Conservation (phyloP, 2,113 vertebrate genomes). For the Gnathochromis pfefferi region DNA sequence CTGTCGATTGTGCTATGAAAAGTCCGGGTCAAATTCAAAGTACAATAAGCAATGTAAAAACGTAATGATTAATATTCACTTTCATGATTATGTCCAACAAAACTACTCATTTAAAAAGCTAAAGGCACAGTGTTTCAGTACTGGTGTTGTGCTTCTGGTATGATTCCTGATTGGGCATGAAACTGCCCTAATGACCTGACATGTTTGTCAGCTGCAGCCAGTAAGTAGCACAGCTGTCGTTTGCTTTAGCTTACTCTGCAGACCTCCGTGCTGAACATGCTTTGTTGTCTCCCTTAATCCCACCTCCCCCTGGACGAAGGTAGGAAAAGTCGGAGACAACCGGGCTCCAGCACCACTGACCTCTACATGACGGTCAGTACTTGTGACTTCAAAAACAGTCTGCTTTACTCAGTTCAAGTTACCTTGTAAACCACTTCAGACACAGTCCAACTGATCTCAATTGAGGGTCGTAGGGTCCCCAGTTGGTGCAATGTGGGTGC, state of each 20-base stretch:
- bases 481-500: neutral
- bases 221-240: constrained; percentile 11
- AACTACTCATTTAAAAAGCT: neutral
- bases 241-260: constrained; percentile 28
- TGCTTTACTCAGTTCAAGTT: neutral
- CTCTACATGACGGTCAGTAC: neutral
- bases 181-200: constrained; percentile 34
- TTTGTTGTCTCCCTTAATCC: neutral
- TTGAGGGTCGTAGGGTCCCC: neutral
- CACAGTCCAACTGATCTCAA: neutral
- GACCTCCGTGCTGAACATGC: neutral
- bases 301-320: neutral
- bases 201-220: constrained; percentile 2
- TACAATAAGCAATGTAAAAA: neutral
- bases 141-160: neutral
- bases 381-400: neutral
- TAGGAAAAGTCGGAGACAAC: neutral
- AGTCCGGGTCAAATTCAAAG: neutral
- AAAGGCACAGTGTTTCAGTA: neutral
- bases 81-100: neutral
- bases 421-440: neutral
- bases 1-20: neutral
- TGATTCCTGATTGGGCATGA: constrained; percentile 17
- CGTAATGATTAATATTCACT: too few species aligned
- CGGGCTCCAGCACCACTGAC: neutral